A percentile compares a stretch with the other conserved stretches of the same genome.
phyloP scores from a whole-genome alignment of 2,888 invertebrate species.

The Onchidella celtica region DNA sequence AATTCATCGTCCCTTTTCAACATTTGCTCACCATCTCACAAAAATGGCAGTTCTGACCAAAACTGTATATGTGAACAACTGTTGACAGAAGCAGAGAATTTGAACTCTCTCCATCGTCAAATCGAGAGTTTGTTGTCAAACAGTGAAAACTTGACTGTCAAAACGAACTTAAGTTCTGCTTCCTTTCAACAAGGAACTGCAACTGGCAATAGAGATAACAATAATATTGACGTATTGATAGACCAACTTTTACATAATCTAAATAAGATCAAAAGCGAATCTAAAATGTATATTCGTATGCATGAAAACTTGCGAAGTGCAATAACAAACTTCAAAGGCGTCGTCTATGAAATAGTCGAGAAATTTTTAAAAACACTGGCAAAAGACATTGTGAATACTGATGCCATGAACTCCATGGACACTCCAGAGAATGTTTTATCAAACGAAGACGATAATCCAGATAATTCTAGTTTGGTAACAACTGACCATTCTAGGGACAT shows the following conservation, averaged over 20 bases:
- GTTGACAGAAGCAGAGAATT: not conserved
- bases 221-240: not conserved
- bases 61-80: not conserved
- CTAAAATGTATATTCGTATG: not conserved
- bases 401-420: too few species aligned
- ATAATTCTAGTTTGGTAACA: too few species aligned
- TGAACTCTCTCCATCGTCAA: too few species aligned
- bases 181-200: too few species aligned
- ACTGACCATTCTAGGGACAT: too few species aligned
- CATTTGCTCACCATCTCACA: too few species aligned
- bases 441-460: too few species aligned
- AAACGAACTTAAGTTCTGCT: too few species aligned
- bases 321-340: constrained; percentile 28
- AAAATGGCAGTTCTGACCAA: not conserved
- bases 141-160: too few species aligned
- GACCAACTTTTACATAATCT: constrained; percentile 13
- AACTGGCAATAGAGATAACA: not conserved
- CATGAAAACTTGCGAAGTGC: not conserved
- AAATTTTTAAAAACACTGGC: not conserved
- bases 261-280: not conserved
- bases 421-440: too few species aligned
- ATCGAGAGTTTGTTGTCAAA: too few species aligned
- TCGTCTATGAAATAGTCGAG: not conserved
- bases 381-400: too few species aligned
- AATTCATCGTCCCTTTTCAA: constrained; percentile 10